Conservation (phyloP, 2,113 vertebrate species). For the Nanorana parkeri region DNA sequence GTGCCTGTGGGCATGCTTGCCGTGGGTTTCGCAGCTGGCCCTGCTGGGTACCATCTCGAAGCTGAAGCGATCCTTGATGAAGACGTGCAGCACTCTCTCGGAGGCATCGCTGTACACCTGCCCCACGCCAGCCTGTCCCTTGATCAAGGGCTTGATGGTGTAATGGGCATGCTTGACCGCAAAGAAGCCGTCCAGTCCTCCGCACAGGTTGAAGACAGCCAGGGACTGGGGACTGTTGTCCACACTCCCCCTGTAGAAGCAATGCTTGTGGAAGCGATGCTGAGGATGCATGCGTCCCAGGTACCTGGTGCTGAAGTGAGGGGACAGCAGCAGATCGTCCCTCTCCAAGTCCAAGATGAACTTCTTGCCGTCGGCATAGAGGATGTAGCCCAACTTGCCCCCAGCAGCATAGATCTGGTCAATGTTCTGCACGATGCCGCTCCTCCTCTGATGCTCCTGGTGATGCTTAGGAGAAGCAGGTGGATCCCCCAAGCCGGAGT, state of each 20-base stretch:
- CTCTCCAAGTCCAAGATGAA: conserved; percentile 91
- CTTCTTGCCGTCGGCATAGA: conserved; percentile 82
- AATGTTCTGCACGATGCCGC: conserved; percentile 81
- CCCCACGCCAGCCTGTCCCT: conserved; percentile 63
- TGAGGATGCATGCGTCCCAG: conserved; percentile 60
- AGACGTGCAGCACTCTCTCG: conserved; percentile 76
- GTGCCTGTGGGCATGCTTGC: conserved; percentile 36
- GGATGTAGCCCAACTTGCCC: conserved; percentile 87
- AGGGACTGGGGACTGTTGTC: conserved; percentile 86
- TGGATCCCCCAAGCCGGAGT: conserved; percentile 56
- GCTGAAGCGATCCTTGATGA: conserved; percentile 83
- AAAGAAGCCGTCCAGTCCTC: conserved; percentile 89
- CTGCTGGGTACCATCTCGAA: conserved; percentile 77
- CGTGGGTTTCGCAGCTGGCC: conserved; percentile 72
- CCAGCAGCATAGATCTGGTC: conserved; percentile 88
- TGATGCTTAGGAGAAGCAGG: conserved; percentile 68
- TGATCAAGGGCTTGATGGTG: conserved; percentile 77
- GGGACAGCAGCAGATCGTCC: conserved; percentile 75
- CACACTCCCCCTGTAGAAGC: conserved; percentile 89
- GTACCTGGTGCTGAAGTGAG: conserved; percentile 67
- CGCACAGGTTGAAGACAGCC: conserved; percentile 87
- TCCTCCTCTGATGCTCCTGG: conserved; percentile 63
- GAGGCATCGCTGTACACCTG: conserved; percentile 76
- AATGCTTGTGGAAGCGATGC: conserved; percentile 69
- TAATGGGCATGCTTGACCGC: conserved; percentile 85